Evolutionary conservation across 2,797 vertebrate species (phyloP), one percentile per base, ranked within the genome.

Genomic region (Cynopterus sphinx): DNA sequence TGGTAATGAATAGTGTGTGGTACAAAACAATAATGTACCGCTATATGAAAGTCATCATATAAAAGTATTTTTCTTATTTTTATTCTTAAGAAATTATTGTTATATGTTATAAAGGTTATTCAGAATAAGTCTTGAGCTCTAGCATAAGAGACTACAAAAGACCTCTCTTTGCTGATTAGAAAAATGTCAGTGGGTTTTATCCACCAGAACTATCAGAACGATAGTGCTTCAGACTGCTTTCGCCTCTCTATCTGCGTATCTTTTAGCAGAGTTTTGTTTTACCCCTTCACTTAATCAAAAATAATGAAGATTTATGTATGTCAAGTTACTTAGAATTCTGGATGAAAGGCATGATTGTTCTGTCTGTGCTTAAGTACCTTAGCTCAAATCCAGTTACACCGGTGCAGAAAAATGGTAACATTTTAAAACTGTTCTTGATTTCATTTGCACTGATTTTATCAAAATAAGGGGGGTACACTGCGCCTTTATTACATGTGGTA

Each of bases 401-500:
- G 70, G 93, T 96, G 90, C 55, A 67, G 63, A 89, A 94, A 97
- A 87, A 91, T 96, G 95, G 91, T 68, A 84, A 95, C 94, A 28
- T 86, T 95, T 86, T 94, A 82, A 97, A 98, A 94, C 57, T 86
- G 97, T 24, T 97, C 96, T 95, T 98, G 93, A 85, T 98, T 98
- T 96, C 96, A 96, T 98, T 97, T 94, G 67, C 61, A 77, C 90
- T 78, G 92, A 97, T 97, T 97, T 96, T 97, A 96, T 97, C 96
- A 97, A 97, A 98, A 97, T 96, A 85, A 86, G 41, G 22, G 73
- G 31, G 4, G 51, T 67, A 82, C 73, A 68, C 31, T 59, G 68
- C 33, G 43, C 22, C 70, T 97, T 96, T 90, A 87, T 97, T 92
- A 31, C 24, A n/a, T 2, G 33, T 0, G 1, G 70, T 90, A 79